phyloP scores from a whole-genome alignment of 2,888 invertebrate species.

The Xestia sexstrigata region DNA sequence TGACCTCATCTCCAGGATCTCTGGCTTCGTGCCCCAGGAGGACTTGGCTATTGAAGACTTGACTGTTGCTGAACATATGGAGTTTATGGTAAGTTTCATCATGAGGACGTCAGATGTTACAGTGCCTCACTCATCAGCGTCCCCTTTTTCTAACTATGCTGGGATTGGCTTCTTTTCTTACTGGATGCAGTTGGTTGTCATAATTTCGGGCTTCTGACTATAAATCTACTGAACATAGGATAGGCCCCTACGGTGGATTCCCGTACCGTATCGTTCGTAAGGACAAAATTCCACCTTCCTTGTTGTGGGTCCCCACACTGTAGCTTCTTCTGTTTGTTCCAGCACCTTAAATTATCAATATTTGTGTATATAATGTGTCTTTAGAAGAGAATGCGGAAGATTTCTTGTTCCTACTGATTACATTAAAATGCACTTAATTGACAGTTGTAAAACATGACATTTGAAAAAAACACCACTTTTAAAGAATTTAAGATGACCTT shows the following conservation, averaged over 20 bases:
- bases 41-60: conserved; percentile 95
- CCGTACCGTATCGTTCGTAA: background rate
- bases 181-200: background rate
- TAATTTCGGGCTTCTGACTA: background rate
- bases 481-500: background rate
- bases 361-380: background rate
- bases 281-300: background rate
- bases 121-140: background rate
- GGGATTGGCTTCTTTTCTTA: background rate
- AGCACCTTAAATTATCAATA: background rate
- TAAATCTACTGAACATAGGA: background rate
- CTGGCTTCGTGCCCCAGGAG: conserved; percentile 96
- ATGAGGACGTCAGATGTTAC: background rate
- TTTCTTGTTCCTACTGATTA: background rate
- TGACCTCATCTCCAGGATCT: conserved; percentile 93
- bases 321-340: background rate
- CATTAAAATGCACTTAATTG: background rate
- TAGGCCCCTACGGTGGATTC: background rate
- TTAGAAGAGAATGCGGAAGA: background rate
- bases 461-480: background rate
- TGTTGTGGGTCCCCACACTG: background rate
- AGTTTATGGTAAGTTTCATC: conserved; percentile 93
- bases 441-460: background rate
- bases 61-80: conserved; percentile 95
- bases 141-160: background rate